Evolutionary conservation across 2,797 vertebrate species (phyloP), one percentile per base, ranked within the genome.

Genomic region (Urophycis tenuis): DNA sequence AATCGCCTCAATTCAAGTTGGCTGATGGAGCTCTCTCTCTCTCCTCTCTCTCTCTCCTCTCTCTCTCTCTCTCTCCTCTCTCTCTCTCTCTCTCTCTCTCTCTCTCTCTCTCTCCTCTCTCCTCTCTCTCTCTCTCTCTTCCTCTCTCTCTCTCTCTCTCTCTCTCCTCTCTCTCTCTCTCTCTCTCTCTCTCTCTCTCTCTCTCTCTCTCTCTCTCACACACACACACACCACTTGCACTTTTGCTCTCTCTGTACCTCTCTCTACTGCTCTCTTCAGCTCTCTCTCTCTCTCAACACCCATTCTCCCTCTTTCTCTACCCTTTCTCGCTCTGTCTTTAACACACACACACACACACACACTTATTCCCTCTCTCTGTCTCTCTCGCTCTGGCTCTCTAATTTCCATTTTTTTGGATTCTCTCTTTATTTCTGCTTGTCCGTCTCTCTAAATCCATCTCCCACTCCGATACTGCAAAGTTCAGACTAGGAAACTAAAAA

Each of bases 1-100:
- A 90, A 88, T 85, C 83, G 81, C 78, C 83, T 78, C 87, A 85
- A 84, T 88, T 82, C 67, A 70, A 87, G 88, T 90, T 88, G 82
- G 85, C 85, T 35, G n/a, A 73, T 69, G 78, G 75, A 73, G 77
- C 32, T 75, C 74, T 77, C 74, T 53, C 77, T 80, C 78, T 76
- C 25, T 10, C 30, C 74, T 29, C 31, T 60, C 45, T 15, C n/a
- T n/a, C n/a, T n/a, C n/a, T n/a, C n/a, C n/a, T n/a, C n/a, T n/a
- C n/a, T n/a, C n/a, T n/a, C n/a, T n/a, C n/a, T n/a, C 31, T 53
- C 25, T 71, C 33, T 34, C 17, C 30, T 32, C 15, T 32, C 49
- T 39, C 22, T 33, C 30, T 60, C 19, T 45, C 14, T n/a, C 33
- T 15, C 14, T n/a, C 60, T 19, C 1, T 0, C 31, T 49, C 32